phyloP scores from a whole-genome alignment of 2,113 vertebrate genomes.

The Zosterops lateralis region DNA sequence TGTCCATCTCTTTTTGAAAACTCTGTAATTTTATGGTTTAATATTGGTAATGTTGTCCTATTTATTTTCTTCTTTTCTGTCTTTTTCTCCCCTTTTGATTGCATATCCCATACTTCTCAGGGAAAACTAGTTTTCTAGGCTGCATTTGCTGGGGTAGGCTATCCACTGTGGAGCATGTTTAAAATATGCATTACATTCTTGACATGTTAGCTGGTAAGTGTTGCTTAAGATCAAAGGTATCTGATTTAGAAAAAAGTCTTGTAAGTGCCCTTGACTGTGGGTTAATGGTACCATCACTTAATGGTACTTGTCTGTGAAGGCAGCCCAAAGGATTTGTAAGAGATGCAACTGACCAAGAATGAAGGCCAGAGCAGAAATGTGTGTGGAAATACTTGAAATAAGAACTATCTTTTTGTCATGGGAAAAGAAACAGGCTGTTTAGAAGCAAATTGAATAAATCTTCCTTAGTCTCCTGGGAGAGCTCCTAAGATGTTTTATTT shows the following conservation, averaged over 20 bases:
- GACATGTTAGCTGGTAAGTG: constrained; percentile 8
- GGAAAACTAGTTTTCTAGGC: neutral
- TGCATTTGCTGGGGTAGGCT: neutral
- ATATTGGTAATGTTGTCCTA: neutral
- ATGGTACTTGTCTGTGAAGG: constrained; percentile 13
- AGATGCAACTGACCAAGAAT: neutral
- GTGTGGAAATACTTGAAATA: neutral
- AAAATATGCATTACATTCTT: constrained; percentile 6
- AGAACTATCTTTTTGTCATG: neutral
- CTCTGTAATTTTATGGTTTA: neutral
- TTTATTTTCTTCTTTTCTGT: neutral
- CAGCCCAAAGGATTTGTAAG: neutral
- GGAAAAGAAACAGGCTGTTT: neutral
- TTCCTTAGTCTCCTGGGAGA: neutral
- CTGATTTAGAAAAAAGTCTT: constrained; percentile 22
- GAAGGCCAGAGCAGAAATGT: constrained; percentile 11
- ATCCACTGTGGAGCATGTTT: neutral
- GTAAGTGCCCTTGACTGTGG: constrained; percentile 28
- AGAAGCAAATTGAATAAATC: neutral
- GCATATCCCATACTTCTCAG: neutral
- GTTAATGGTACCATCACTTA: constrained; percentile 35
- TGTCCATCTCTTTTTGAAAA: neutral
- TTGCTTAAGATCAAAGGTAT: constrained; percentile 38
- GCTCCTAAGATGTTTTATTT: neutral
- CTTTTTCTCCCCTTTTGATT: neutral